Conservation (phyloP, 2,888 invertebrate genomes). For the Hemistola chrysoprasaria region DNA sequence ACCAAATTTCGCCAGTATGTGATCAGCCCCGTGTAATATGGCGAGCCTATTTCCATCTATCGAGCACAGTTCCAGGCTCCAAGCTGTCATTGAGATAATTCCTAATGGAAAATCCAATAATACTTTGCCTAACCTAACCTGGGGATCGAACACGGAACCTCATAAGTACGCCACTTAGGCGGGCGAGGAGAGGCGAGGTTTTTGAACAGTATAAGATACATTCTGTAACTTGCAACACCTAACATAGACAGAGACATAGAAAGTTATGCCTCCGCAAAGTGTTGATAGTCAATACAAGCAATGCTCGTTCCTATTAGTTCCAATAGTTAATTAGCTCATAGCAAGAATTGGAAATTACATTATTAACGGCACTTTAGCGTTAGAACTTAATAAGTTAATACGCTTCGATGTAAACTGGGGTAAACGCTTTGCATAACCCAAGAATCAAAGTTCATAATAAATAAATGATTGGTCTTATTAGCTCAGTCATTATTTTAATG, state of each 20-base stretch:
- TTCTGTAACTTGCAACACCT: too few relatives aligned
- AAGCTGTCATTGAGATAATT: too few relatives aligned
- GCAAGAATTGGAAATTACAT: slow-evolving; percentile 35
- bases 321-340: slow-evolving; percentile 37
- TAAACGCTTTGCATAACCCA: background rate
- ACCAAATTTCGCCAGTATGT: too few relatives aligned
- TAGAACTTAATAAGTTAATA: background rate
- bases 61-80: too few relatives aligned
- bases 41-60: too few relatives aligned
- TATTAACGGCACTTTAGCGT: slow-evolving; percentile 5
- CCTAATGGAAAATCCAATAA: too few relatives aligned
- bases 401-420: background rate
- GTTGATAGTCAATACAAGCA: slow-evolving; percentile 40
- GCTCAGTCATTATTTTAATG: background rate
- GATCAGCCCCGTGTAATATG: too few relatives aligned
- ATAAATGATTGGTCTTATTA: background rate
- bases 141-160: too few relatives aligned
- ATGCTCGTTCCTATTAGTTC: slow-evolving; percentile 56
- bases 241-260: slow-evolving; percentile 15
- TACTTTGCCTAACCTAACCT: too few relatives aligned
- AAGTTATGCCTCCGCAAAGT: slow-evolving; percentile 57
- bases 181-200: too few relatives aligned
- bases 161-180: too few relatives aligned
- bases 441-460: background rate
- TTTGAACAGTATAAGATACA: too few relatives aligned